These are phyloP conservation scores for Darevskia nairensis DNA, from an alignment of 2,797 vertebrate species.

Conservation along the genomic window DNA sequence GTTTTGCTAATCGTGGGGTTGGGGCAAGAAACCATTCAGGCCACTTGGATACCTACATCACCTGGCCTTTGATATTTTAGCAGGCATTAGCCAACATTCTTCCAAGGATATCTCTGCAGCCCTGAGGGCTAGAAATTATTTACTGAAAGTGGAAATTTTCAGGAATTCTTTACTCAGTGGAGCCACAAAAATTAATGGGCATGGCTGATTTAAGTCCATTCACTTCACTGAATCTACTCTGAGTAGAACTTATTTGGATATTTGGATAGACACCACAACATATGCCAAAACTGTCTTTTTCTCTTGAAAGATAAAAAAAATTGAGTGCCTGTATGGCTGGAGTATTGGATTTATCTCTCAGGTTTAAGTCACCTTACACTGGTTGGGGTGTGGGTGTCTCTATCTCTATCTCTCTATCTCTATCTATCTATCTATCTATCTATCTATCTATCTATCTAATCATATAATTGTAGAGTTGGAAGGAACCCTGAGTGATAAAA, in stretches of 20 bases:
- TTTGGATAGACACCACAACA: neutral
- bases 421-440: no score
- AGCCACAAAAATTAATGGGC: no score
- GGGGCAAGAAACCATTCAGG: neutral
- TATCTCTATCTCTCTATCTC: no score
- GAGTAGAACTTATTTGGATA: no score
- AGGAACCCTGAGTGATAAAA: neutral
- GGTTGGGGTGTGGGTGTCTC: neutral
- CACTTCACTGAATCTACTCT: no score
- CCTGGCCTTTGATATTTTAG: neutral
- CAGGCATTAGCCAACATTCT: neutral
- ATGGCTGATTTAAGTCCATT: no score
- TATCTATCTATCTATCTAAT: no score
- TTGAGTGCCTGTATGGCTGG: neutral
- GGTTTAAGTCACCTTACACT: neutral
- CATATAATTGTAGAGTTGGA: no score
- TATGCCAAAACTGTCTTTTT: neutral
- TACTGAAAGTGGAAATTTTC: neutral
- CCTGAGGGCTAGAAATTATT: neutral
- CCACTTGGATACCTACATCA: neutral
- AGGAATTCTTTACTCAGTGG: neutral
- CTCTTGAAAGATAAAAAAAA: neutral
- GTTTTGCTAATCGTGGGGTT: neutral
- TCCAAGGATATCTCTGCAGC: neutral
- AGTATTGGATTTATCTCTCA: neutral